A percentile compares a stretch with the other conserved stretches of the same genome.
phyloP scores from a whole-genome alignment of 2,797 vertebrate species.

The Pangasius macronema region DNA sequence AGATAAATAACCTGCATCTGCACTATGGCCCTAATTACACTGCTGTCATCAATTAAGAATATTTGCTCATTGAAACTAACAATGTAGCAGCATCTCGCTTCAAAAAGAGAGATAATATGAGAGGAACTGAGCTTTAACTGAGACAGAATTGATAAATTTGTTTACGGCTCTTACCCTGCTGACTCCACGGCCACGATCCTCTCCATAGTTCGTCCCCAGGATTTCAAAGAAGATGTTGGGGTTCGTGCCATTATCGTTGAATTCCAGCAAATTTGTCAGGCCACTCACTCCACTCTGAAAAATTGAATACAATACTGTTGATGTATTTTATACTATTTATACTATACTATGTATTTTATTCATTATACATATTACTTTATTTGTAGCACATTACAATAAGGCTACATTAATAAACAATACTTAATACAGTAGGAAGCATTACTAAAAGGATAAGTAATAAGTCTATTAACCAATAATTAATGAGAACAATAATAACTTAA shows the following conservation, averaged over 20 bases:
- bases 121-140: neutral
- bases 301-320: neutral
- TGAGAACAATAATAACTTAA: neutral
- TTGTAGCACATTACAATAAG: neutral
- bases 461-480: neutral
- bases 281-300: slow-evolving; percentile 89
- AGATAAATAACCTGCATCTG: slow-evolving; percentile 48
- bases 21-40: slow-evolving; percentile 55
- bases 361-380: neutral
- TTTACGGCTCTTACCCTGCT: slow-evolving; percentile 82
- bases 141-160: neutral
- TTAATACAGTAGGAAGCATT: neutral
- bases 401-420: neutral
- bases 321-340: too few species aligned
- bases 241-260: slow-evolving; percentile 92
- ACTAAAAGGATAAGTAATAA: neutral
- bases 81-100: slow-evolving; percentile 44
- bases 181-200: slow-evolving; percentile 92
- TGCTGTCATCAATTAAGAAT: slow-evolving; percentile 61
- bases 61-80: slow-evolving; percentile 56
- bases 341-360: neutral
- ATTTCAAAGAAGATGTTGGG: slow-evolving; percentile 98
- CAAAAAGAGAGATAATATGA: neutral
- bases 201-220: slow-evolving; percentile 95
- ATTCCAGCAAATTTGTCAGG: slow-evolving; percentile 92